phyloP scores from a whole-genome alignment of 2,797 vertebrate species.

The Danio albolineatus region DNA sequence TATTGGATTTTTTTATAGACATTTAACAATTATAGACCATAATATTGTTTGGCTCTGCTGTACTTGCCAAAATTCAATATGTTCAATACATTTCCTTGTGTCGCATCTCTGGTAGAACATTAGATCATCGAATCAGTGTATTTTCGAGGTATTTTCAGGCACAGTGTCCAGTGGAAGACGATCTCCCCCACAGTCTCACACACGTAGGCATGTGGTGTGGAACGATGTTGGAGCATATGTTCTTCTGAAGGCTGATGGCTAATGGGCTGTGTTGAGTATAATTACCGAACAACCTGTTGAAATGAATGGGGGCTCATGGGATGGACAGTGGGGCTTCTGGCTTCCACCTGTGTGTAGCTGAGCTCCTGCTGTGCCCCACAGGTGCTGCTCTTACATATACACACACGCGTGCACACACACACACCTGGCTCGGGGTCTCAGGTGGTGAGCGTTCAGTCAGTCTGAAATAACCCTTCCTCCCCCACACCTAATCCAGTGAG shows the following conservation, averaged over 20 bases:
- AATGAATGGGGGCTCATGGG: conserved; percentile 59
- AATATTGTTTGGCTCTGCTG: too few species aligned
- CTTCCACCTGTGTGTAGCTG: conserved; percentile 58
- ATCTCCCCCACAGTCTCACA: conserved; percentile 28
- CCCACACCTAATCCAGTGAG: conserved; percentile 55
- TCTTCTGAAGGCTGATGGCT: conserved; percentile 55
- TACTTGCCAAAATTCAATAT: too few species aligned
- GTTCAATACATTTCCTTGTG: neutral
- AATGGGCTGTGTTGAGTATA: conserved; percentile 62
- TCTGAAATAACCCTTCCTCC: conserved; percentile 56
- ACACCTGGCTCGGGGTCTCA: conserved; percentile 63
- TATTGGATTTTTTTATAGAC: too few species aligned
- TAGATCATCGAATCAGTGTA: neutral
- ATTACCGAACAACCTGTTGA: conserved; percentile 63
- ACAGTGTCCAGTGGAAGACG: neutral
- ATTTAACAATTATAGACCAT: too few species aligned
- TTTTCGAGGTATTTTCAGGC: conserved; percentile 15
- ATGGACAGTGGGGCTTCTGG: conserved; percentile 60
- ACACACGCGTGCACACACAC: conserved; percentile 40
- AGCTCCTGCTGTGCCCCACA: conserved; percentile 56
- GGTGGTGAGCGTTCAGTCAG: conserved; percentile 57
- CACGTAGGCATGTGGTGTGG: conserved; percentile 45
- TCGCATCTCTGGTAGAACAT: neutral
- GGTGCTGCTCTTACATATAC: conserved; percentile 54
- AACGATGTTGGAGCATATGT: conserved; percentile 46